Percentiles rank a stretch among this genome's conserved stretches.
These are phyloP conservation scores for Nomada hirtipes DNA, from an alignment of 2,888 invertebrate genomes.

Conservation along the genomic window DNA sequence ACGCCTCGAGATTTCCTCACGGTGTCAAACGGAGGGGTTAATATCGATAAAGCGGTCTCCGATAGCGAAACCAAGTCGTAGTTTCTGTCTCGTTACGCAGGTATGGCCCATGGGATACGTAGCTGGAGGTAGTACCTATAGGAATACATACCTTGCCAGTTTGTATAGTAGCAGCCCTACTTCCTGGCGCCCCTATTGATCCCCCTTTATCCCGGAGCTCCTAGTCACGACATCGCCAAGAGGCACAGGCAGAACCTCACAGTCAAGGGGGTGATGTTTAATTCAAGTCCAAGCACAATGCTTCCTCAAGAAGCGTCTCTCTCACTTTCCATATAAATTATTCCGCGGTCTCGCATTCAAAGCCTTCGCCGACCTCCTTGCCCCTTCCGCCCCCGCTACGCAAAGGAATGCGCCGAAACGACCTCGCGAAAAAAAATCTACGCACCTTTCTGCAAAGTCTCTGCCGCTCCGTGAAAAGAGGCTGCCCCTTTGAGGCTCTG, in stretches of 20 bases:
- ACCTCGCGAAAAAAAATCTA: slow-evolving; percentile 71
- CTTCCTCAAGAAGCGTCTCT: slow-evolving; percentile 71
- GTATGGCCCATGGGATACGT: slow-evolving; percentile 65
- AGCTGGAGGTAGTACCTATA: slow-evolving; percentile 55
- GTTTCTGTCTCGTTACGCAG: slow-evolving; percentile 68
- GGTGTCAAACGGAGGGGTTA: background rate
- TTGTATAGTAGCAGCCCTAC: slow-evolving; percentile 73
- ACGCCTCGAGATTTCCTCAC: background rate
- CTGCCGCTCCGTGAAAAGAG: slow-evolving; percentile 57
- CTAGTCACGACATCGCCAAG: slow-evolving; percentile 76
- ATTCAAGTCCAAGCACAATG: slow-evolving; percentile 77
- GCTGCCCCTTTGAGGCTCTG: slow-evolving; percentile 34
- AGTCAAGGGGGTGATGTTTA: slow-evolving; percentile 75
- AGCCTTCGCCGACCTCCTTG: slow-evolving; percentile 41
- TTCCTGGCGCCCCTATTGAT: slow-evolving; percentile 74
- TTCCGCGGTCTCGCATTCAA: slow-evolving; percentile 72
- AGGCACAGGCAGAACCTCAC: slow-evolving; percentile 72
- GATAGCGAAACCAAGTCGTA: slow-evolving; percentile 46
- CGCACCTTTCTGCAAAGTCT: slow-evolving; percentile 67
- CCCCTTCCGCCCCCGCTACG: slow-evolving; percentile 26
- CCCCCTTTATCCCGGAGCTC: slow-evolving; percentile 72
- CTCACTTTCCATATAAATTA: slow-evolving; percentile 74
- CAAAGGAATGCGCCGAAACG: slow-evolving; percentile 69
- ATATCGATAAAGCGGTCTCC: slow-evolving; percentile 39
- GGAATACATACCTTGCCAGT: slow-evolving; percentile 73